Evolutionary conservation across 2,797 vertebrate species (phyloP).

Genomic region (Streptopelia turtur): DNA sequence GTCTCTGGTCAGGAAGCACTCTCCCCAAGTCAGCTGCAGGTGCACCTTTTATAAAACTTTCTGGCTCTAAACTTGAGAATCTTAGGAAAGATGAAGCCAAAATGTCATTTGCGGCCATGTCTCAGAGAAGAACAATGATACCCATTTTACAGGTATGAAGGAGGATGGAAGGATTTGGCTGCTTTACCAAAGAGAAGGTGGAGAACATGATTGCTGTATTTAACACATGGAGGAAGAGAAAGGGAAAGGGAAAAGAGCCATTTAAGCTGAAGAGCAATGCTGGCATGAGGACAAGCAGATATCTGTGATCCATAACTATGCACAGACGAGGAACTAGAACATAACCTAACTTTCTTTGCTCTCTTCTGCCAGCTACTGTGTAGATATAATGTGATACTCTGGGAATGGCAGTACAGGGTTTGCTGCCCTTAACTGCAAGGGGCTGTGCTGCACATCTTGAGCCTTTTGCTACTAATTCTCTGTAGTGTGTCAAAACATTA

Average conservation of each 20-base stretch:
- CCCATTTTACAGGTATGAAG: not conserved
- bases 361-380: not conserved
- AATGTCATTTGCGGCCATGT: not conserved
- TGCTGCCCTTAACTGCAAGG: not conserved
- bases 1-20: constrained; percentile 1
- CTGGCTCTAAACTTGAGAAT: not conserved
- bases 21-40: not conserved
- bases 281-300: not conserved
- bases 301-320: not conserved
- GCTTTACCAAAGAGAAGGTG: not conserved
- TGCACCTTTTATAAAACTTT: not conserved
- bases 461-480: not conserved
- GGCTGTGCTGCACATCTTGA: not conserved
- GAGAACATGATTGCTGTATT: not conserved
- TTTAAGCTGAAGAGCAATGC: not conserved
- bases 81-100: not conserved
- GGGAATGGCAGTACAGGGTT: not conserved
- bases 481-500: not conserved
- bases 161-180: not conserved
- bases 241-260: not conserved
- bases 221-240: not conserved
- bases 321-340: not conserved
- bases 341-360: not conserved
- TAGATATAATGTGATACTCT: not conserved
- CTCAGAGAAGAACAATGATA: not conserved